These are phyloP conservation scores for Amyelois transitella DNA, from an alignment of 1,140 invertebrate species.

Conservation along the genomic window DNA sequence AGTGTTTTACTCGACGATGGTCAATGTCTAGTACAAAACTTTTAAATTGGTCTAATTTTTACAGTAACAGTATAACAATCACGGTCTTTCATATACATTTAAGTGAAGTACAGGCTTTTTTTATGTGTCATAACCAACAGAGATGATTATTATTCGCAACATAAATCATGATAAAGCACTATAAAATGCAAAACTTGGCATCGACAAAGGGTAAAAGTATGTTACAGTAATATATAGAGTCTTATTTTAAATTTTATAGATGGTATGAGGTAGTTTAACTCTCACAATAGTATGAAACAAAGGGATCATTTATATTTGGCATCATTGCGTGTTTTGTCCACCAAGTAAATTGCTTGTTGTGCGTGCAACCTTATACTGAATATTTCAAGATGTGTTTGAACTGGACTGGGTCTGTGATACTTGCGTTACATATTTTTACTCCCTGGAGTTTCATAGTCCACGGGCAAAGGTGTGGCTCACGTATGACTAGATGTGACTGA, in stretches of 20 bases:
- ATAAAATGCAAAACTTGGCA: not conserved
- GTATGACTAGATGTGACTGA: too few species aligned
- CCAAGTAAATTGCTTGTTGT: constrained; percentile 38
- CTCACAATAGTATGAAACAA: not conserved
- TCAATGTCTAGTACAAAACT: too few species aligned
- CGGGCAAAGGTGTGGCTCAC: not conserved
- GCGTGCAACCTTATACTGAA: constrained; percentile 48
- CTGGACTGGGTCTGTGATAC: constrained; percentile 22
- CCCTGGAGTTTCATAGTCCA: constrained; percentile 17
- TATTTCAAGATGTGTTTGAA: constrained; percentile 47
- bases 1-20: too few species aligned
- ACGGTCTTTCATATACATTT: too few species aligned
- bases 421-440: constrained; percentile 20
- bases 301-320: constrained; percentile 1
- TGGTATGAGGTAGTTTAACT: too few species aligned
- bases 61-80: too few species aligned
- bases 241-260: not conserved
- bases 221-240: not conserved
- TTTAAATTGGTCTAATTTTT: too few species aligned
- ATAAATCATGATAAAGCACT: not conserved
- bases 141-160: not conserved
- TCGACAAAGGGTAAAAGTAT: not conserved
- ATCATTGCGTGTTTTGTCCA: constrained; percentile 39
- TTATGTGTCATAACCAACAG: not conserved
- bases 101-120: not conserved